Evolutionary conservation across 2,797 vertebrate genomes (phyloP), one percentile per base, ranked within the genome.

Genomic region (Siniperca undulata): DNA sequence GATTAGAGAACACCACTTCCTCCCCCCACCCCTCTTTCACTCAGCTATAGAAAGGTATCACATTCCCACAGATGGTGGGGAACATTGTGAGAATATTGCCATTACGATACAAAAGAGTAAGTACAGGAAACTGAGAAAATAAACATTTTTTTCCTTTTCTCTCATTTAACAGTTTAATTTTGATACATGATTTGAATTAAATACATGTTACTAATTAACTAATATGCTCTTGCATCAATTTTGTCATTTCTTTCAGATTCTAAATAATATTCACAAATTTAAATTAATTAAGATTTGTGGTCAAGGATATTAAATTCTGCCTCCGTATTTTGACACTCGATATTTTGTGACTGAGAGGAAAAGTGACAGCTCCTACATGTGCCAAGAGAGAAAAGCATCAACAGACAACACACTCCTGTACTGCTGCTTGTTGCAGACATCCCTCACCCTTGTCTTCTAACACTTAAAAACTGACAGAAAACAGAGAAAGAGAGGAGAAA

Each of bases 41-140:
- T 95, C 94, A 92, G 93, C 93, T 93, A 94, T 92, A 95, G 95
- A 96, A 95, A 96, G 95, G 96, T 96, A 96, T 96, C 95, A 95
- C 95, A 95, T 96, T 95, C 95, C 93, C 94, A 95, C 96, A 96
- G 96, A 96, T 95, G 94, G 93, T 83, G 84, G 91, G 89, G 90
- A 91, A 94, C 94, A 94, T 91, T 95, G 87, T 90, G 93, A 88
- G 90, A 94, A 93, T 93, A 87, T 93, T 88, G 89, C 91, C 84
- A 91, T 91, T 93, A 92, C 52, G 77, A 89, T 89, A 93, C 89
- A 92, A 94, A 95, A 91, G 88, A 90, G 89, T 83, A 84, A 86
- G 84, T 76, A 87, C 62, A 60, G 84, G 17, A 77, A 86, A 86
- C 66, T 78, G 71, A 81, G 80, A 61, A 84, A 91, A 88, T 79